phyloP scores from a whole-genome alignment of 1,140 invertebrate genomes.

The Psix sp. region DNA sequence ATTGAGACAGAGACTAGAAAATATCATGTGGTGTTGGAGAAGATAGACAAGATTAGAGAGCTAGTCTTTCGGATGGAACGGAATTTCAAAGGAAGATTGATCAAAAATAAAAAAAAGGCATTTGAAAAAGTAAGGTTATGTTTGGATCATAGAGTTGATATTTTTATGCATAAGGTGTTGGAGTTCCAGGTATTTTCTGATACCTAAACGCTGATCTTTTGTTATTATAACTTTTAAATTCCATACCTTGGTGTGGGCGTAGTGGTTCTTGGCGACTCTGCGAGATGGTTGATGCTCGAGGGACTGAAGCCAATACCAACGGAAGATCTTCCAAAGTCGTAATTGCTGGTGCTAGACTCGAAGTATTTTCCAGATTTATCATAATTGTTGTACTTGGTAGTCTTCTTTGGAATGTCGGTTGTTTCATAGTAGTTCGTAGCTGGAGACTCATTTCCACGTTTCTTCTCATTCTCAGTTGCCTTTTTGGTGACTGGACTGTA shows the following conservation, averaged over 20 bases:
- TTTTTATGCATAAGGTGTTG: too few relatives aligned
- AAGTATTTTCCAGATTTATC: conserved; percentile 67
- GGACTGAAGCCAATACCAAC: conserved; percentile 73
- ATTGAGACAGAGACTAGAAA: too few relatives aligned
- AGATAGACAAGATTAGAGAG: too few relatives aligned
- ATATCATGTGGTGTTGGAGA: too few relatives aligned
- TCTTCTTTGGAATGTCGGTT: conserved; percentile 69
- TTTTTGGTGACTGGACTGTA: conserved; percentile 72
- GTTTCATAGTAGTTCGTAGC: conserved; percentile 67
- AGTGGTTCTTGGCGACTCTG: conserved; percentile 70
- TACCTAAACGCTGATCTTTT: too few relatives aligned
- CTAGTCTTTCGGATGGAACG: too few relatives aligned
- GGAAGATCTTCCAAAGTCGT: conserved; percentile 67
- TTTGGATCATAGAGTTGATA: too few relatives aligned
- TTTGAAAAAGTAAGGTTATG: too few relatives aligned
- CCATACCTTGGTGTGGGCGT: conserved; percentile 70
- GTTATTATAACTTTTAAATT: not conserved
- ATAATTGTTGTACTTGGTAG: conserved; percentile 68
- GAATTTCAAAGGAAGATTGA: too few relatives aligned
- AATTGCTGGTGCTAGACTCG: conserved; percentile 67
- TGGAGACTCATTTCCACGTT: conserved; percentile 49
- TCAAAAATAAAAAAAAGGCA: too few relatives aligned
- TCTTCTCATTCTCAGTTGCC: conserved; percentile 61
- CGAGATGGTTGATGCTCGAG: conserved; percentile 73
- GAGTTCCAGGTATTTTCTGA: too few relatives aligned